A percentile compares a stretch with the other conserved stretches of the same genome.
These are phyloP conservation scores for Tetrapedia diversipes DNA, from an alignment of 2,888 invertebrate species.

Conservation along the genomic window DNA sequence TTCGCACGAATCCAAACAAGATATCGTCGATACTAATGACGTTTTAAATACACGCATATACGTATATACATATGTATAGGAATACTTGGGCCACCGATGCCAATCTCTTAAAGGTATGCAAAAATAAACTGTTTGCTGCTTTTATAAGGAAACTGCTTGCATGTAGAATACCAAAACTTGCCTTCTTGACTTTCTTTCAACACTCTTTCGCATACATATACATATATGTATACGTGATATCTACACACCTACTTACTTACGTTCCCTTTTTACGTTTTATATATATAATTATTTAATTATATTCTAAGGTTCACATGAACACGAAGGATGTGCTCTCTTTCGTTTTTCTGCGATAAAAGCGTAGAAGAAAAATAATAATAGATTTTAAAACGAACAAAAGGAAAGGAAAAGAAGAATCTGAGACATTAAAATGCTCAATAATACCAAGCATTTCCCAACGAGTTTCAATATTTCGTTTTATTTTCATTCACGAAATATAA, in stretches of 20 bases:
- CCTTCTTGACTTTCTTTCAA: neutral
- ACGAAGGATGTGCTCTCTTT: neutral
- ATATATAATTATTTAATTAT: too few relatives aligned
- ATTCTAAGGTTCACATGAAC: neutral
- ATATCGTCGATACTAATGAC: neutral
- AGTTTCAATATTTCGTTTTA: neutral
- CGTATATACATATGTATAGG: too few relatives aligned
- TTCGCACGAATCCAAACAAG: neutral
- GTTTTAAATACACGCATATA: too few relatives aligned
- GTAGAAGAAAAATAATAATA: neutral
- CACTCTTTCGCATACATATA: neutral
- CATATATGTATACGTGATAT: too few relatives aligned
- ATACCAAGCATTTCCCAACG: neutral
- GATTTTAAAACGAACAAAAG: too few relatives aligned
- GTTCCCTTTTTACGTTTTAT: too few relatives aligned
- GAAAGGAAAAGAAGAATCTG: neutral
- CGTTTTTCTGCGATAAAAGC: too few relatives aligned
- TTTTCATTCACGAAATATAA: conserved; percentile 39
- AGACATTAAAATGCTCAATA: neutral
- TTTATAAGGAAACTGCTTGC: neutral
- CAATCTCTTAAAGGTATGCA: conserved; percentile 27
- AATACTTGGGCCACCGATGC: neutral
- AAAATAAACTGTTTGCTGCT: conserved; percentile 16
- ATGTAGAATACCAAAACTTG: neutral
- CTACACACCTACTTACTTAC: too few relatives aligned